A percentile compares a stretch with the other conserved stretches of the same genome.
Conservation (phyloP, 92 coral and sea anemone genomes). For the Pocillopora grandis region DNA sequence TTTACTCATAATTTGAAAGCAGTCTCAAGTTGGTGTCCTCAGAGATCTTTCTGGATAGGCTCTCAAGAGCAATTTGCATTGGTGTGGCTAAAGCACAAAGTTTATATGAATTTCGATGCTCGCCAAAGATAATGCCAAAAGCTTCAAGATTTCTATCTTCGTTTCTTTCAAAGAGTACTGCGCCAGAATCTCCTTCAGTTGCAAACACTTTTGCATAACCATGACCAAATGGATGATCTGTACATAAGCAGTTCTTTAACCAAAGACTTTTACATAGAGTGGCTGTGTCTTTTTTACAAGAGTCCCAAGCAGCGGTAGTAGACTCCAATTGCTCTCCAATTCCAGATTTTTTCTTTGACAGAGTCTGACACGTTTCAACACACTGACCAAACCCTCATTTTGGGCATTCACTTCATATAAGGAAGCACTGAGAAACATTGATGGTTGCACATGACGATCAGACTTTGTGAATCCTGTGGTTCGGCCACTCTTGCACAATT, state of each 20-base stretch:
- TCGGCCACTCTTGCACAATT: constrained; percentile 27
- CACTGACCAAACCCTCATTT: not conserved
- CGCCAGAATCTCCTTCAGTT: constrained; percentile 13
- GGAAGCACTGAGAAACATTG: not conserved
- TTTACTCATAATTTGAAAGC: not conserved
- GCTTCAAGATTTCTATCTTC: not conserved
- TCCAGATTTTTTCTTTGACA: not conserved
- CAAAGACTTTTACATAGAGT: not conserved
- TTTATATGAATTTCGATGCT: not conserved
- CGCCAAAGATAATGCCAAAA: constrained; percentile 9
- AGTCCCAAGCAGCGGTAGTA: not conserved
- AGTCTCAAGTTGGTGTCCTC: not conserved
- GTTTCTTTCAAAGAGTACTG: not conserved
- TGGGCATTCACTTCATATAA: no score
- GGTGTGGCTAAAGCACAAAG: constrained; percentile 11
- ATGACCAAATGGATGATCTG: not conserved
- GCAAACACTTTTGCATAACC: not conserved
- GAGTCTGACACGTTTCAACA: not conserved
- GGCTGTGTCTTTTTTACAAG: not conserved
- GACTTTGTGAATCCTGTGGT: constrained; percentile 1
- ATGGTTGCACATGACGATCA: not conserved
- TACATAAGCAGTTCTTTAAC: constrained; percentile 15
- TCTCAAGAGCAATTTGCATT: not conserved
- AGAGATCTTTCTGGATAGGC: not conserved
- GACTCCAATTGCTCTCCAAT: not conserved